Conservation (phyloP, 2,888 invertebrate species). For the Thysanoteuthis rhombus region DNA sequence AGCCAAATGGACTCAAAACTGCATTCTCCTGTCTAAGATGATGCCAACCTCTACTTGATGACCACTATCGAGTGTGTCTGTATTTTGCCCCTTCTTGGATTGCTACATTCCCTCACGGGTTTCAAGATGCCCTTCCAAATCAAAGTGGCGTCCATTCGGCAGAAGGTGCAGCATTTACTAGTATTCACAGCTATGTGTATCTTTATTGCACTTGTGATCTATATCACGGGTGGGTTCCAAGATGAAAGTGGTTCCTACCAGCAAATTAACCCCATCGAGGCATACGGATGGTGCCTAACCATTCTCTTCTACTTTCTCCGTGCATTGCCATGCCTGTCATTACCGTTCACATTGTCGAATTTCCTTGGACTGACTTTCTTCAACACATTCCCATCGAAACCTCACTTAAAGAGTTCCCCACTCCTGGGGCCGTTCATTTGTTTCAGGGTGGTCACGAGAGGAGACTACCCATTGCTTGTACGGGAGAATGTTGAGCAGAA, state of each 20-base stretch:
- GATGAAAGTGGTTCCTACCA: constrained; percentile 20
- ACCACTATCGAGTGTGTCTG: neutral
- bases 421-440: constrained; percentile 52
- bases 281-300: constrained; percentile 47
- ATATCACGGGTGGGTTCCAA: constrained; percentile 27
- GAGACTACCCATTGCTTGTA: constrained; percentile 46
- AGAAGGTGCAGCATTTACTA: constrained; percentile 12
- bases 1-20: neutral
- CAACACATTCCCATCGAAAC: constrained; percentile 51
- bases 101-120: neutral
- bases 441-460: constrained; percentile 50
- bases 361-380: constrained; percentile 52
- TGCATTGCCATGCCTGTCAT: constrained; percentile 45
- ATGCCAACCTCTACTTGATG: neutral
- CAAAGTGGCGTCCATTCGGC: neutral
- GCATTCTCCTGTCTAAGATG: neutral
- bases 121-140: neutral
- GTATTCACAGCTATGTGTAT: constrained; percentile 29
- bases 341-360: constrained; percentile 54
- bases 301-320: constrained; percentile 48
- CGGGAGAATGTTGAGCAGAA: constrained; percentile 38
- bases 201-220: constrained; percentile 20
- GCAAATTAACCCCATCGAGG: constrained; percentile 44
- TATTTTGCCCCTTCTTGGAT: neutral
- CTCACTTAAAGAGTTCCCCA: constrained; percentile 52